Evolutionary conservation across 2,113 vertebrate species (phyloP).

Genomic region (Charadrius vociferus): DNA sequence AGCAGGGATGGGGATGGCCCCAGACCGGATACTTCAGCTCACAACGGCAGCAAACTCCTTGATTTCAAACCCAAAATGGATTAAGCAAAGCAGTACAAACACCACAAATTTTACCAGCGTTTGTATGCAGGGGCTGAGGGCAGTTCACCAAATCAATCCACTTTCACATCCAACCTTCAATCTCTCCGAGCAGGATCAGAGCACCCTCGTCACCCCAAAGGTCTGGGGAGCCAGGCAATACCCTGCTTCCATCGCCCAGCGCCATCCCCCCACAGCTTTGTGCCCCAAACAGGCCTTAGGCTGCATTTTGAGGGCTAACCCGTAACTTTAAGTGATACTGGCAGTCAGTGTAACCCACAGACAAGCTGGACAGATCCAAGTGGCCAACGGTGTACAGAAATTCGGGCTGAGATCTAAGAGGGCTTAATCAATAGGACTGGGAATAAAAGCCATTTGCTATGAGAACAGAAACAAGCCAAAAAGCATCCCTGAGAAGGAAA

Average conservation of each 20-base stretch:
- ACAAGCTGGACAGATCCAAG: background rate
- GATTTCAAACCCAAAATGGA: background rate
- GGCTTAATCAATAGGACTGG: background rate
- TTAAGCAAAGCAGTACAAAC: background rate
- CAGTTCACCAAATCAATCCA: background rate
- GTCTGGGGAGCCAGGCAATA: background rate
- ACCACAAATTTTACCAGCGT: background rate
- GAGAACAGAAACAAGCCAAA: background rate
- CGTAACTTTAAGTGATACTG: no score
- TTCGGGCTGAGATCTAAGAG: background rate
- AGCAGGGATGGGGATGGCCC: background rate
- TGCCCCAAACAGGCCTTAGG: background rate
- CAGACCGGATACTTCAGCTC: background rate
- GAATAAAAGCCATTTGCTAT: background rate
- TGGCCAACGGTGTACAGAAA: fast-evolving
- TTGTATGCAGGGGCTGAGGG: background rate
- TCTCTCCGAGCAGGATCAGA: background rate
- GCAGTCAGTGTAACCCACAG: background rate
- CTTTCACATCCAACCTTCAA: background rate
- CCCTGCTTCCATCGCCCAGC: background rate
- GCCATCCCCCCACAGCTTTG: fast-evolving
- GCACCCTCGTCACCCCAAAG: no score
- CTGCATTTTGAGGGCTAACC: background rate
- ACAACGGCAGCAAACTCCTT: background rate
- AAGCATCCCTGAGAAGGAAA: background rate